Conservation (phyloP, 2,888 invertebrate genomes). For the Acrobasis consociella region DNA sequence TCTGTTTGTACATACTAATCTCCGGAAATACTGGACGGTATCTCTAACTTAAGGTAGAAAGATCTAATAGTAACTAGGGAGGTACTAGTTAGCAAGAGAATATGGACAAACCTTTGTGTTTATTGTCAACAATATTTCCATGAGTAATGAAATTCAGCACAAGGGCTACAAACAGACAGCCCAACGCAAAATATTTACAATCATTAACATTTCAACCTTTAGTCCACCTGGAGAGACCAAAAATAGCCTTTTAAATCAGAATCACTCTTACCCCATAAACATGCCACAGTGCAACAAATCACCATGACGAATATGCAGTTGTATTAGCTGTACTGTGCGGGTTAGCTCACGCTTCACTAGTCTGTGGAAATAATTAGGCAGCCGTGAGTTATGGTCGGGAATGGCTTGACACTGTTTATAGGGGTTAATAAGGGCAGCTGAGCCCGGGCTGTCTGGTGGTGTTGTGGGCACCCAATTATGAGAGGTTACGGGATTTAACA, state of each 20-base stretch:
- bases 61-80: too few species aligned
- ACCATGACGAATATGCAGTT: conserved; percentile 33
- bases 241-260: conserved; percentile 65
- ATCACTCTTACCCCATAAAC: conserved; percentile 50
- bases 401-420: conserved; percentile 56
- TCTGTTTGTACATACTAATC: too few species aligned
- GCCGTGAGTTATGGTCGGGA: conserved; percentile 62
- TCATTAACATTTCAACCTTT: conserved; percentile 24
- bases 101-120: too few species aligned
- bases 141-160: conserved; percentile 10
- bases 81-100: too few species aligned
- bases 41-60: too few species aligned
- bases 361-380: conserved; percentile 60
- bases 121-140: too few species aligned
- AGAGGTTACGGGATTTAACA: conserved; percentile 2
- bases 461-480: conserved; percentile 18
- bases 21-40: too few species aligned
- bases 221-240: conserved; percentile 57
- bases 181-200: conserved; percentile 17
- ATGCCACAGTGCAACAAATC: conserved; percentile 62
- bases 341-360: conserved; percentile 33
- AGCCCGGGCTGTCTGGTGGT: conserved; percentile 21
- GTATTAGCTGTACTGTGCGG: conserved; percentile 34
- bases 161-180: conserved; percentile 8
- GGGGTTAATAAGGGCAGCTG: conserved; percentile 74